Evolutionary conservation across 2,888 invertebrate species (phyloP).

Genomic region (Trilocha varians): DNA sequence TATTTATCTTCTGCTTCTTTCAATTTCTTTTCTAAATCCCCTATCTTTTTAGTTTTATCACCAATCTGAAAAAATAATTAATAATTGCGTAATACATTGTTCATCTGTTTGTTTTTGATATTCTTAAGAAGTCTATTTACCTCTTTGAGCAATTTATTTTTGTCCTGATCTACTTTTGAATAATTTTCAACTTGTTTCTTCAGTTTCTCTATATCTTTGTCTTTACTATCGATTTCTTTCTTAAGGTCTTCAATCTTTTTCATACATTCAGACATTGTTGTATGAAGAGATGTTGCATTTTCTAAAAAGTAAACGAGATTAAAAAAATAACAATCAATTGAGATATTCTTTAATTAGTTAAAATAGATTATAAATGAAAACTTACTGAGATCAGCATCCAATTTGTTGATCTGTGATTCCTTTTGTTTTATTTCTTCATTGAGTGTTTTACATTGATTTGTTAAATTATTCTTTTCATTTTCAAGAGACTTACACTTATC

Average conservation of each 20-base stretch:
- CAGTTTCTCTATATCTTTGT: constrained; percentile 74
- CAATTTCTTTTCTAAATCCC: constrained; percentile 77
- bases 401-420: constrained; percentile 72
- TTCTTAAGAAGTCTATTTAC: constrained; percentile 29
- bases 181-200: constrained; percentile 72
- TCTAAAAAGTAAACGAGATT: constrained; percentile 58
- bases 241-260: constrained; percentile 78
- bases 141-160: constrained; percentile 74
- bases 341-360: too few species aligned
- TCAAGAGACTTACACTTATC: constrained; percentile 47
- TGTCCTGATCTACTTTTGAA: constrained; percentile 67
- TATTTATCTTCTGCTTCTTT: constrained; percentile 79
- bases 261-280: constrained; percentile 68
- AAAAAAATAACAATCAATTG: too few species aligned
- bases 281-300: constrained; percentile 67
- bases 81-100: neutral
- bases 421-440: constrained; percentile 78
- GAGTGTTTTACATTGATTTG: constrained; percentile 64
- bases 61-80: constrained; percentile 60
- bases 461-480: constrained; percentile 50
- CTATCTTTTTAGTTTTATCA: constrained; percentile 75
- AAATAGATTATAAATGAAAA: constrained; percentile 10
- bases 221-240: constrained; percentile 76
- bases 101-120: neutral
- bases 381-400: constrained; percentile 75